These are phyloP conservation scores for Platanista minor DNA, from an alignment of 2,113 vertebrate species.

Conservation along the genomic window DNA sequence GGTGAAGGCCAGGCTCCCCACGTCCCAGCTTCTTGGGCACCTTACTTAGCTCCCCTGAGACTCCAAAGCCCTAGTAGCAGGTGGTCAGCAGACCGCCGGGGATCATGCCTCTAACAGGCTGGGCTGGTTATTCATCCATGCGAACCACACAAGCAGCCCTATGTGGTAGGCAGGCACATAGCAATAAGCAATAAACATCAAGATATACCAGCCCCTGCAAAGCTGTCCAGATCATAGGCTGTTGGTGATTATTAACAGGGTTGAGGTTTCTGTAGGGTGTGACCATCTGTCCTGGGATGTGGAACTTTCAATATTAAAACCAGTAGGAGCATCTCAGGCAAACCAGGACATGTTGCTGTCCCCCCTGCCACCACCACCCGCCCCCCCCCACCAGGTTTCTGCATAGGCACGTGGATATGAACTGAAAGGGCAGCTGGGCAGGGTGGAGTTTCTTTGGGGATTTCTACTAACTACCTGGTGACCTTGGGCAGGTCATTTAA, in stretches of 20 bases:
- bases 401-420: fast-evolving
- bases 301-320: background rate
- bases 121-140: background rate
- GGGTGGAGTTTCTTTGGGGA: background rate
- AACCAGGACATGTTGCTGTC: too few relatives aligned
- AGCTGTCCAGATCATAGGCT: background rate
- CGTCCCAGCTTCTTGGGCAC: background rate
- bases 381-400: background rate
- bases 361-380: too few relatives aligned
- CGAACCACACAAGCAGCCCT: background rate
- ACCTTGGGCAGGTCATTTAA: background rate
- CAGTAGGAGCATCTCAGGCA: background rate
- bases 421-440: background rate
- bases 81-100: fast-evolving
- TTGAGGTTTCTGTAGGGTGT: background rate
- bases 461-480: background rate
- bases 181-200: background rate
- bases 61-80: background rate
- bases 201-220: fast-evolving
- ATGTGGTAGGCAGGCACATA: background rate
- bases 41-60: background rate
- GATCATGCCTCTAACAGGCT: background rate
- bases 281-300: background rate
- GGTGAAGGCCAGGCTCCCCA: background rate
- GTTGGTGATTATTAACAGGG: fast-evolving